A percentile compares a stretch with the other conserved stretches of the same genome.
phyloP scores from a whole-genome alignment of 2,797 vertebrate genomes.

The Crenichthys baileyi region DNA sequence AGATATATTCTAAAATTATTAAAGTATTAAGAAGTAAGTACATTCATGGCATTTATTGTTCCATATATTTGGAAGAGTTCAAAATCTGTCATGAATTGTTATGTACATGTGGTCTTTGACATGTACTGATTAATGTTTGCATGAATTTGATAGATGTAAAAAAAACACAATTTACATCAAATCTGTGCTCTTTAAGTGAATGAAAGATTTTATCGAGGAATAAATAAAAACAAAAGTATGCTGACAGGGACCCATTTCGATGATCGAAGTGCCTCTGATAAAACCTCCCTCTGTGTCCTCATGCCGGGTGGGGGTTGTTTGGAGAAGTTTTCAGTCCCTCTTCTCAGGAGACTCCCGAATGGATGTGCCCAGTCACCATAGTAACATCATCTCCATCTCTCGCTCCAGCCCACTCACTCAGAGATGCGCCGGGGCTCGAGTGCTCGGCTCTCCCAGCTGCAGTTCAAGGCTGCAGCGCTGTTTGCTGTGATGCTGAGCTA shows the following conservation, averaged over 20 bases:
- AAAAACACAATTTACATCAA: background rate
- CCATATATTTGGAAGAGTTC: background rate
- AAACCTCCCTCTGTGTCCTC: too few species aligned
- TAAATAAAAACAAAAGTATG: background rate
- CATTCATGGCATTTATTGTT: background rate
- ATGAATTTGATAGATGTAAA: background rate
- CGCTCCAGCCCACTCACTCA: slow-evolving; percentile 68
- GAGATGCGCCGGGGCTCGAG: slow-evolving; percentile 57
- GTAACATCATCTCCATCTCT: slow-evolving; percentile 73
- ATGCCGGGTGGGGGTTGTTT: background rate
- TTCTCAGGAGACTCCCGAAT: slow-evolving; percentile 29
- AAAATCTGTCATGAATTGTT: background rate
- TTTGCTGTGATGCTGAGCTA: slow-evolving; percentile 45
- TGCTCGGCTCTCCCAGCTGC: slow-evolving; percentile 54
- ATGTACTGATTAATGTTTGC: background rate
- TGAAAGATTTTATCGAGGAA: background rate
- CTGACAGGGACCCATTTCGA: background rate
- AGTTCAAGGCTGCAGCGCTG: slow-evolving; percentile 55
- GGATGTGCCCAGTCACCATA: slow-evolving; percentile 69
- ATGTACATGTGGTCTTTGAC: background rate
- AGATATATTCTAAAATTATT: background rate
- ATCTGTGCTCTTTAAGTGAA: background rate
- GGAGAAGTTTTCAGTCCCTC: slow-evolving; percentile 46
- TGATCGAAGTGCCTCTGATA: background rate
- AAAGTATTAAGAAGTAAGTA: background rate